These are phyloP conservation scores for Apodemus agrarius DNA, from an alignment of 2,797 vertebrate genomes.

Conservation along the genomic window DNA sequence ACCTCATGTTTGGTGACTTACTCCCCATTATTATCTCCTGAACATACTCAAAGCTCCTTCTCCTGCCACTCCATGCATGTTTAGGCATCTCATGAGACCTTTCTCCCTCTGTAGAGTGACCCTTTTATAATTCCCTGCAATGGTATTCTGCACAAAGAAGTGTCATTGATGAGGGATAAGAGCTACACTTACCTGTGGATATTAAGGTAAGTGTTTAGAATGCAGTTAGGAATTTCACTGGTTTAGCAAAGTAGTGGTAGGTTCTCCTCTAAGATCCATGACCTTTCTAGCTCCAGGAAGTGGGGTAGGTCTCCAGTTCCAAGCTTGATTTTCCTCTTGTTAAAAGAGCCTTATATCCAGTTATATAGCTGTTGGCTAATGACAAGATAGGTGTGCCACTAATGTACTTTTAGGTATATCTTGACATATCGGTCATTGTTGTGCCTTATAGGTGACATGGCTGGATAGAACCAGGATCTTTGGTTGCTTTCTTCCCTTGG, in stretches of 20 bases:
- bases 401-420: not conserved
- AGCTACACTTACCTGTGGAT: not conserved
- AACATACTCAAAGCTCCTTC: not conserved
- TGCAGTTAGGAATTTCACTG: not conserved
- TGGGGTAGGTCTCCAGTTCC: not conserved
- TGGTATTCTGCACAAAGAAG: not conserved
- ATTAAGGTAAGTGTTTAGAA: not conserved
- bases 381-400: not conserved
- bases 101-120: not conserved
- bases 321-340: not conserved
- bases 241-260: not conserved
- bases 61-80: not conserved
- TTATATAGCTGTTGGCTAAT: not conserved
- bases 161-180: not conserved
- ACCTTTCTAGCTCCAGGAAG: not conserved
- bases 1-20: not conserved
- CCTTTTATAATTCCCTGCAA: not conserved
- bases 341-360: too few species aligned
- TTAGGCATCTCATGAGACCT: not conserved
- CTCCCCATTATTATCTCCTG: fast-evolving
- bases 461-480: not conserved
- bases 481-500: too few species aligned
- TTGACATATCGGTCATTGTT: not conserved
- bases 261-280: not conserved
- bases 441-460: not conserved